Evolutionary conservation across 2,888 invertebrate genomes (phyloP), one percentile per base, ranked within the genome.

Genomic region (Papilio demoleus): DNA sequence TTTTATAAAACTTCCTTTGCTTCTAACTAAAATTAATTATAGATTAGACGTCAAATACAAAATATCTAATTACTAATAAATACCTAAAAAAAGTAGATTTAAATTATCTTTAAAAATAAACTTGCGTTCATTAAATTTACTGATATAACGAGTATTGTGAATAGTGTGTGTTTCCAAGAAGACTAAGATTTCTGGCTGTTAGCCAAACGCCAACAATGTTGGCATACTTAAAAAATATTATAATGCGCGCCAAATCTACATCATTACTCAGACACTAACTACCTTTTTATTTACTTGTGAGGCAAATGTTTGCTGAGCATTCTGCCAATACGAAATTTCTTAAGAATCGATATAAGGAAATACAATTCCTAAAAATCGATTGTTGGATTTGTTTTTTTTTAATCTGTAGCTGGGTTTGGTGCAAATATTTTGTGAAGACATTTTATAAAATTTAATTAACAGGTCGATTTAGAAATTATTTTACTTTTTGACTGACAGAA

Each of bases 251-350:
- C 53, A 42, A 63, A 58, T 61, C 24, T 19, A 71, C 62, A 64
- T 64, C 66, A 70, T 73, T 73, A 72, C 47, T 74, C 73, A 72
- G 45, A 68, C 9, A 24, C 45, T 17, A 65, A 65, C 65, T 53
- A 3, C 61, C 40, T 67, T 67, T 62, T 67, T 62, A 66, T 67
- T 65, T 45, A 59, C 38, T 19, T 42, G 42, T 61, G 58, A 40
- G 62, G 40, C 62, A 56, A 67, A 67, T 34, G 40, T 67, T 67
- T 62, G 42, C 19, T 17, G 22, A 59, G n/a, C 12, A 45, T 58
- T 31, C 53, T 45, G 45, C 56, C 59, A 53, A 65, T 22, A 19
- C 8, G 17, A 45, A 42, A 34, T 22, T 65, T 65, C 45, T 9
- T 19, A 31, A 42, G 40, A 56, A 34, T 19, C 42, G 27, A 17